Conservation (phyloP, 1,140 invertebrate genomes). For the Kradibia gibbosae region DNA sequence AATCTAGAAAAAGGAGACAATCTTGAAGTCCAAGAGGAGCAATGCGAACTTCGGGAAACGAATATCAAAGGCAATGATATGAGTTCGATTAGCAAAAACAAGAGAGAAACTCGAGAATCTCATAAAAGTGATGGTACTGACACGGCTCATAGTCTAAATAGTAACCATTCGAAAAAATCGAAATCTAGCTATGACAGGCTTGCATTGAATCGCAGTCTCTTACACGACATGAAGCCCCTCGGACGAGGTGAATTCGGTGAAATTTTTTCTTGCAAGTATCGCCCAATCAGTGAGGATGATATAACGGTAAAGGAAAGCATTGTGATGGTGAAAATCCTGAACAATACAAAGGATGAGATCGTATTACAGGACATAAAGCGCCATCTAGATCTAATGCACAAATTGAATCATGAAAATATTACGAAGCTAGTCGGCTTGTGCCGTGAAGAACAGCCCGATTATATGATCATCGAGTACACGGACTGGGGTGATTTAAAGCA, state of each 20-base stretch:
- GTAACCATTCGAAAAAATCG: constrained; percentile 79
- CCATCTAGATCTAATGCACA: constrained; percentile 88
- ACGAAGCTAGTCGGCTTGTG: constrained; percentile 86
- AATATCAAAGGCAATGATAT: constrained; percentile 59
- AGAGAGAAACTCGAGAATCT: constrained; percentile 73
- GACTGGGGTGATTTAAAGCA: constrained; percentile 97
- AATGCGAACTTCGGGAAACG: constrained; percentile 74
- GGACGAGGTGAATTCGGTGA: constrained; percentile 94
- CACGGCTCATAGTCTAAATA: constrained; percentile 82
- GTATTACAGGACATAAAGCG: constrained; percentile 87
- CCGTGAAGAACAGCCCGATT: constrained; percentile 87
- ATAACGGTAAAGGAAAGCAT: constrained; percentile 69
- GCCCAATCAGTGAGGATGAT: constrained; percentile 27
- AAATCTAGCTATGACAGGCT: constrained; percentile 86
- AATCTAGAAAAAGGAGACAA: constrained; percentile 75
- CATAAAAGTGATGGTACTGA: constrained; percentile 87
- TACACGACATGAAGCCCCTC: constrained; percentile 90
- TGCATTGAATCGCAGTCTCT: constrained; percentile 79
- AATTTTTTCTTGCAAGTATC: constrained; percentile 81
- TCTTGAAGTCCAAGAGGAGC: constrained; percentile 75
- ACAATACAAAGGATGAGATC: constrained; percentile 84
- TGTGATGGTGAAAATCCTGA: constrained; percentile 83
- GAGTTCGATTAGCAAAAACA: constrained; percentile 62
- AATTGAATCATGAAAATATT: constrained; percentile 86
- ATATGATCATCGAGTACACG: constrained; percentile 91